Conservation (phyloP, 2,797 vertebrate genomes). For the Enteromius radiatus region DNA sequence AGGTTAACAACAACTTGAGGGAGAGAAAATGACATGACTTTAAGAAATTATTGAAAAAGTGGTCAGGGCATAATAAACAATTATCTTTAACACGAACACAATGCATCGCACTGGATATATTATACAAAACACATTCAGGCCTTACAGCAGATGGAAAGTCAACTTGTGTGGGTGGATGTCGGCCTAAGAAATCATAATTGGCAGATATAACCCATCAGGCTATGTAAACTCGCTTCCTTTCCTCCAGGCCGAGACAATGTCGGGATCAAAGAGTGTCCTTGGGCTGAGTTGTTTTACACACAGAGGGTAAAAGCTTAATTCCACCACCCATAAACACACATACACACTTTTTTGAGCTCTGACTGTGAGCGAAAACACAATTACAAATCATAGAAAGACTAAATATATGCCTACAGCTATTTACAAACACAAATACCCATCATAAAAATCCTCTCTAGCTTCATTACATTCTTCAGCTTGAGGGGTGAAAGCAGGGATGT, state of each 20-base stretch:
- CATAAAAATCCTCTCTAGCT: constrained; percentile 14
- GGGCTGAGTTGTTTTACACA: constrained; percentile 60
- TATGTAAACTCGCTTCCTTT: constrained; percentile 61
- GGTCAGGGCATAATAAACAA: not conserved
- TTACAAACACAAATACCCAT: constrained; percentile 24
- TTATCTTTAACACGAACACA: not conserved
- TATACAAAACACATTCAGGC: constrained; percentile 26
- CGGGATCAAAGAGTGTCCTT: constrained; percentile 65
- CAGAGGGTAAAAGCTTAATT: constrained; percentile 38
- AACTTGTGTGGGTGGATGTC: constrained; percentile 36
- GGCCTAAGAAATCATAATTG: constrained; percentile 54
- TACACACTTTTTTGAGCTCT: not conserved
- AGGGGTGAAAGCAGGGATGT: not conserved
- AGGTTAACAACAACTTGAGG: not conserved
- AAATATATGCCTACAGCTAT: constrained; percentile 18
- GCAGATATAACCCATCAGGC: constrained; percentile 47
- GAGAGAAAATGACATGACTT: not conserved
- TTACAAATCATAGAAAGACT: constrained; percentile 13
- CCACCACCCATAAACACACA: constrained; percentile 32
- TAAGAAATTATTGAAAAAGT: not conserved
- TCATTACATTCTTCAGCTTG: constrained; percentile 14
- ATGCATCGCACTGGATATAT: not conserved
- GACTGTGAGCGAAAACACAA: not conserved
- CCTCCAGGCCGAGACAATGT: constrained; percentile 59
- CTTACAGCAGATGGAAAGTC: constrained; percentile 43